A percentile compares a stretch with the other conserved stretches of the same genome.
These are phyloP conservation scores for Diplogasteroides magnus DNA, from an alignment of 1,140 invertebrate genomes.

Conservation along the genomic window DNA sequence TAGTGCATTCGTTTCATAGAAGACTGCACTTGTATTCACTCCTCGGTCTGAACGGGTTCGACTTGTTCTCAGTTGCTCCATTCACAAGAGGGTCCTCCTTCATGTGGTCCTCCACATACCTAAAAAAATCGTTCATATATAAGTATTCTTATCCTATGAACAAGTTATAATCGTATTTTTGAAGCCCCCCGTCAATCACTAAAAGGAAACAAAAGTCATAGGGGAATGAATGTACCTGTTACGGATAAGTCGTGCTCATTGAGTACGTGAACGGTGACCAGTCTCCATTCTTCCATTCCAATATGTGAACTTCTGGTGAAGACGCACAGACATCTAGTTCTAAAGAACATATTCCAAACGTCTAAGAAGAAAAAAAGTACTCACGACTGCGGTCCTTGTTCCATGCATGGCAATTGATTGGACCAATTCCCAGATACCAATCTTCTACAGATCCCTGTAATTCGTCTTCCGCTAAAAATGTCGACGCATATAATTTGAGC, in stretches of 20 bases:
- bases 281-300: slow-evolving; percentile 67
- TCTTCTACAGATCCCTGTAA: slow-evolving; percentile 44
- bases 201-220: slow-evolving; percentile 4
- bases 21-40: too few relatives aligned
- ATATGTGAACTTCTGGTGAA: slow-evolving; percentile 92
- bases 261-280: slow-evolving; percentile 87
- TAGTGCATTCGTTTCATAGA: too few relatives aligned
- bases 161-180: slow-evolving; percentile 98
- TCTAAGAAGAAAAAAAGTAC: slow-evolving; percentile 51
- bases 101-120: too few relatives aligned
- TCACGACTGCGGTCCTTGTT: slow-evolving; percentile 86
- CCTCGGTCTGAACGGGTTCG: too few relatives aligned
- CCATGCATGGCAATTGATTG: slow-evolving; percentile 93
- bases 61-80: too few relatives aligned
- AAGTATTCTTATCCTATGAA: slow-evolving; percentile 90
- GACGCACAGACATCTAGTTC: slow-evolving; percentile 84
- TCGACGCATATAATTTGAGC: too few relatives aligned
- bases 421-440: slow-evolving; percentile 79
- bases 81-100: too few relatives aligned
- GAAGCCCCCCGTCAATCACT: slow-evolving; percentile 63
- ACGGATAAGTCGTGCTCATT: slow-evolving; percentile 93
- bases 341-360: slow-evolving; percentile 41
- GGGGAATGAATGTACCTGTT: slow-evolving; percentile 63
- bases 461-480: too few relatives aligned
- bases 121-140: slow-evolving; percentile 88